A percentile compares a stretch with the other conserved stretches of the same genome.
Evolutionary conservation across 2,113 vertebrate genomes (phyloP).

Genomic region (Lipotes vexillifer): DNA sequence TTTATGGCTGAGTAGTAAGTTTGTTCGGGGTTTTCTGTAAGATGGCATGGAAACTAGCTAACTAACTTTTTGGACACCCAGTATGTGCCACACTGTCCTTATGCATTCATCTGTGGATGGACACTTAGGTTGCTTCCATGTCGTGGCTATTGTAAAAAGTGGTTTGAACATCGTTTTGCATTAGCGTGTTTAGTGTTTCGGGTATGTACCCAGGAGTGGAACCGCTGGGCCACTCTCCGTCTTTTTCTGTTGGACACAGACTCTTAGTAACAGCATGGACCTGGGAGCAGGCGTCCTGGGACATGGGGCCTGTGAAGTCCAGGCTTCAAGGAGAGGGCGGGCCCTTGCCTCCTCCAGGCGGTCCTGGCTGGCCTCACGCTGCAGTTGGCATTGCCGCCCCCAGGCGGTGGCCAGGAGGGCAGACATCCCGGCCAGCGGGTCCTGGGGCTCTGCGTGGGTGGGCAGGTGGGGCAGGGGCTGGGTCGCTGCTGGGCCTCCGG

Average conservation of each 20-base stretch:
- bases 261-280: neutral
- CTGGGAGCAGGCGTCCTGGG: neutral
- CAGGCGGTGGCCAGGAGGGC: neutral
- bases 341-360: neutral
- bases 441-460: fast-evolving
- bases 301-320: neutral
- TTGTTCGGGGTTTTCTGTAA: too few relatives aligned
- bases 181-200: neutral
- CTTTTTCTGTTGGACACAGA: neutral
- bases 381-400: too few relatives aligned
- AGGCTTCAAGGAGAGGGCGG: neutral
- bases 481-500: fast-evolving
- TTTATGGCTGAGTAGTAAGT: neutral
- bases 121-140: neutral
- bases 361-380: neutral
- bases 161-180: neutral
- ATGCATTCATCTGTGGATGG: neutral
- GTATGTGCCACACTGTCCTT: neutral
- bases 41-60: too few relatives aligned
- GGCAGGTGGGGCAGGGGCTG: neutral
- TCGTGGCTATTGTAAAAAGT: neutral
- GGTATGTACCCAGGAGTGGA: neutral
- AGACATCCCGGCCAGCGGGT: neutral
- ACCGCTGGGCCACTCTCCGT: neutral
- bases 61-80: too few relatives aligned